Percentiles rank a stretch among this genome's conserved stretches.
Evolutionary conservation across 2,797 vertebrate species (phyloP).

Genomic region (Amazona ochrocephala): DNA sequence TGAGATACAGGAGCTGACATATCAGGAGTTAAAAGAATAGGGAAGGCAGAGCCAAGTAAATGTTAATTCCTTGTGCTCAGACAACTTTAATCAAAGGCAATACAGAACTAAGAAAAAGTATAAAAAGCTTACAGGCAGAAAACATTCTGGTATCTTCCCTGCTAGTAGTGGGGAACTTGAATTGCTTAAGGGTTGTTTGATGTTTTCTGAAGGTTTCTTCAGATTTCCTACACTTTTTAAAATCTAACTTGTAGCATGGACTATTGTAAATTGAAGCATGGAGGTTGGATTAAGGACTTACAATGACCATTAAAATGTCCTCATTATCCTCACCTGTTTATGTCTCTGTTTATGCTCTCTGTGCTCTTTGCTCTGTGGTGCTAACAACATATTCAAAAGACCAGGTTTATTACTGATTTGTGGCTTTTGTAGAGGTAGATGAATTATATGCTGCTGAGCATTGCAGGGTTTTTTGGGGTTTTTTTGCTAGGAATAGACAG

Average conservation of each 20-base stretch:
- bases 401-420: neutral
- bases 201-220: conserved; percentile 6
- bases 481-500: neutral
- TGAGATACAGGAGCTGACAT: neutral
- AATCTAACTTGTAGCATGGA: neutral
- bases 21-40: neutral
- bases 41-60: neutral
- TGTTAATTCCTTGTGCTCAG: neutral
- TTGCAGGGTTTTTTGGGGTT: neutral
- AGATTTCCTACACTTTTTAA: neutral
- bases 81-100: neutral
- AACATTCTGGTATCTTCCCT: neutral
- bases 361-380: neutral
- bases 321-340: neutral
- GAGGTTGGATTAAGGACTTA: neutral
- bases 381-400: neutral
- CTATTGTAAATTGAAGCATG: neutral
- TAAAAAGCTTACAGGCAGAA: neutral
- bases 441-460: neutral
- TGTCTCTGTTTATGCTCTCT: neutral
- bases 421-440: neutral
- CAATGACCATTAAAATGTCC: neutral
- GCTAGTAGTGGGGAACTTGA: neutral
- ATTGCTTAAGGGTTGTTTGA: neutral
- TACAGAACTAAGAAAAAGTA: neutral